Evolutionary conservation across 2,113 vertebrate genomes (phyloP), one percentile per base, ranked within the genome.

Genomic region (Campylomormyrus numenius): DNA sequence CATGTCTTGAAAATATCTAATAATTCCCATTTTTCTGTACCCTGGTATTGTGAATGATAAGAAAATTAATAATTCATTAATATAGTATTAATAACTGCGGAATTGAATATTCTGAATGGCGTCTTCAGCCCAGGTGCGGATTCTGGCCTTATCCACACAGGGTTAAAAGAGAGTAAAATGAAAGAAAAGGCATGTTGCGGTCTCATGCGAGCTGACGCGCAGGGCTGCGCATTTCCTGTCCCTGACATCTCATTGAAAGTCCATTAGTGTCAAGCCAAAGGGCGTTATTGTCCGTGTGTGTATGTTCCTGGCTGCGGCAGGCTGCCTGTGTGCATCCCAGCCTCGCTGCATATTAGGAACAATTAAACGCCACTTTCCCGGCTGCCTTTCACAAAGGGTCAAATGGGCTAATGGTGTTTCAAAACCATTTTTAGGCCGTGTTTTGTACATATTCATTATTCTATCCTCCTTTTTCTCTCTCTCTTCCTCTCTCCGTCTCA

Each of bases 361-460:
- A 90, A 87, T 90, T 89, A 87, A 88, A 88, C 42, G 84, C 83
- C 42, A 83, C 91, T 92, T 80, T 92, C 92, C 52, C n/a, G n/a
- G 9, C 52, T 85, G 87, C 56, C 87, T 88, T 88, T 88, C 93
- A 94, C 90, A 93, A 95, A 92, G 90, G 88, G 92, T 93, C 93
- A 96, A 96, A 96, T 96, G 92, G 93, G 93, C 95, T 96, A 95
- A 96, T 96, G 94, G 95, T 93, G 91, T 92, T 92, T 93, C 93
- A 92, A 66, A 94, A 93, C 87, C 90, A 49, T 90, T 90, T 89
- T 85, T 89, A 85, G 70, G 89, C 93, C 93, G 90, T 93, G 92
- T 93, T 93, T 93, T 92, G 74, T 90, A 56, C 89, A 89, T 56
- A 52, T 89, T 89, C 77, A 84, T 62, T 39, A 45, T 80, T 80